Evolutionary conservation across 2,113 vertebrate genomes (phyloP), one percentile per base, ranked within the genome.

Genomic region (Montifringilla adamsi): DNA sequence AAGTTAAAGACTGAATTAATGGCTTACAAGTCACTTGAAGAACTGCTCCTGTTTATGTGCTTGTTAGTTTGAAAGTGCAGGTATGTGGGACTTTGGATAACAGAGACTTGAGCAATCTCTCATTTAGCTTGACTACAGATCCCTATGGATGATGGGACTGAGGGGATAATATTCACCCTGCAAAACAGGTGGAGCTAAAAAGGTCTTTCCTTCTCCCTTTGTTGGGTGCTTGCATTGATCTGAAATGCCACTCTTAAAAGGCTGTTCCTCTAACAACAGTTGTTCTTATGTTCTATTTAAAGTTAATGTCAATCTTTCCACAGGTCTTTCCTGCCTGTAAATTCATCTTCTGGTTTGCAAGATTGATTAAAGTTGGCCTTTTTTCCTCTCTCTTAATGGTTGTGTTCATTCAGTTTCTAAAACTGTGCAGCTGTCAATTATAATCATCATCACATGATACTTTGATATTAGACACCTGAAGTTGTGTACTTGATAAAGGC

Each of bases 81-180:
- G 17, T 50, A 10, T 30, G 2, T 23, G 31, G 44, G 33, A 63
- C 35, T 90, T 49, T 37, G 68, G 11, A 27, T 50, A 55, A 35
- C 2, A 3, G 33, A 24, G 15, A 24, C 15, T 41, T n/a, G 31
- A 55, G n/a, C 24, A 33, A 8, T 69, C 35, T 81, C 31, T 75
- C 33, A 9, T 77, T 58, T 96, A 16, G 15, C 28, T 86, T 89
- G 55, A 56, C 24, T 46, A 12, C 11, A 30, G 46, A 30, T 79
- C 31, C 16, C 23, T 77, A 0, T 41, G 47, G 49, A 13, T 72
- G 43, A 31, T 3, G 10, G 37, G 20, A 12, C 46, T 31, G 41
- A 31, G 9, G 3, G 11, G 15, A 6, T 56, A 49, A 39, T 27
- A 46, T 30, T 1, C 13, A 23, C 15, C 6, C 6, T 11, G 2